These are phyloP conservation scores for Thripadectes ignobilis DNA, from an alignment of 2,797 vertebrate species.

Conservation along the genomic window DNA sequence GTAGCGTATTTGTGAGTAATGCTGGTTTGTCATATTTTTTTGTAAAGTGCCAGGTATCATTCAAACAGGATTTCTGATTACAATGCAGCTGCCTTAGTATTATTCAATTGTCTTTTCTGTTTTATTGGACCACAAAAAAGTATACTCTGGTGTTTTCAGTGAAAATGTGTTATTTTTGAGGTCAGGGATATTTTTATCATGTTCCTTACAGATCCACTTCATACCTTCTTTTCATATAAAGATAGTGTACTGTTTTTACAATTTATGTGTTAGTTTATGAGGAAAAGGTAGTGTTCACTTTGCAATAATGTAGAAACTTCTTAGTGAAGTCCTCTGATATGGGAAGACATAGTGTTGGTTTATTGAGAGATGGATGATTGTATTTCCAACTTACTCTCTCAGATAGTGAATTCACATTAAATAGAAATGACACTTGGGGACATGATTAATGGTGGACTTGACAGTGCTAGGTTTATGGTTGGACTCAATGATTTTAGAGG, in stretches of 20 bases:
- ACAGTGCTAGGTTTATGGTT: not conserved
- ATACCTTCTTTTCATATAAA: not conserved
- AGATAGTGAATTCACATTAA: not conserved
- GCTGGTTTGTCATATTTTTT: not conserved
- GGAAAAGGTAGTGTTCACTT: not conserved
- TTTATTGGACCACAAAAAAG: not conserved
- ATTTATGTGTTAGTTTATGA: not conserved
- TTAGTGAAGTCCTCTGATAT: not conserved
- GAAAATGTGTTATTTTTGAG: not conserved
- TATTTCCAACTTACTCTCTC: not conserved
- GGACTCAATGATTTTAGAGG: not conserved
- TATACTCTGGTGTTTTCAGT: not conserved
- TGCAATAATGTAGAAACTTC: not conserved
- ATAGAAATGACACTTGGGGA: accelerated
- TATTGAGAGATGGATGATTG: not conserved
- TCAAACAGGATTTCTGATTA: not conserved
- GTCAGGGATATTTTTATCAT: not conserved
- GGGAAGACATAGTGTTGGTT: not conserved
- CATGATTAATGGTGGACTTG: not conserved
- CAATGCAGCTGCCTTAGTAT: not conserved
- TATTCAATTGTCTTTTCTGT: not conserved
- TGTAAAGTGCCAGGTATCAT: not conserved
- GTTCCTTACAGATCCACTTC: not conserved
- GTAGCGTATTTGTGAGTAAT: not conserved
- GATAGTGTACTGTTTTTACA: not conserved